Base-by-base conservation (phyloP, 2,113 vertebrate species). In the Telmatochromis sp. region DNA sequence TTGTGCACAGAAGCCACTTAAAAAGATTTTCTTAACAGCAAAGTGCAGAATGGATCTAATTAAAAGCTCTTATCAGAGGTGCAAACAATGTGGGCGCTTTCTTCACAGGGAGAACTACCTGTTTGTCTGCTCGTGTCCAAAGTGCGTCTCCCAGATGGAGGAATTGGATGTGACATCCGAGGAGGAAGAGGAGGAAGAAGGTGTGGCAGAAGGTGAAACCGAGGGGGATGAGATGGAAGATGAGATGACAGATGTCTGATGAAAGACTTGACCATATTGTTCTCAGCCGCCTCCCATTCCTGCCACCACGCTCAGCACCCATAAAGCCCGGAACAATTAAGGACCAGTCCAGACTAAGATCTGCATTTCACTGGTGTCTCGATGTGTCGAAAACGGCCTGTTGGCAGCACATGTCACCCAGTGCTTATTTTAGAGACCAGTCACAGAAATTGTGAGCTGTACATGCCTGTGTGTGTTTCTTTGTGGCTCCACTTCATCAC, bases 241-340 rank as follows among this genome's bases (percentile, higher is more conserved):
- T 31, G 98, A 99, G 95, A 99, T 99, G 98, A 99, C 98, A 0
- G 98, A 99, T 1, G 98, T 99, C 94, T 99, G 97, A 98, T 93
- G 84, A 94, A 90, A 93, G 90, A 91, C 91, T 89, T 26, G 26
- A 40, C 84, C 81, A 17, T 57, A 63, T 89, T 92, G 83, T 89
- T 81, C 81, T 86, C 63, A 73, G 83, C 60, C 33, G 8, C 55
- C 84, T 40, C 83, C 54, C 54, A 31, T 89, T 65, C 79, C 87
- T 23, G 79, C 71, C 63, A 2, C 83, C 28, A n/a, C 26, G 9
- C 85, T 50, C 57, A 75, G 85, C 84, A 31, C 26, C 86, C 82
- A 80, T n/a, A 40, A 87, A 63, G 86, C 83, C 63, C 42, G 4
- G 37, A 84, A 86, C 17, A 89, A 87, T 68, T 86, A 68, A 90